Percentiles rank a stretch among this genome's conserved stretches.
Conservation (phyloP, 2,113 vertebrate species). For the Sphyrna mokarran region DNA sequence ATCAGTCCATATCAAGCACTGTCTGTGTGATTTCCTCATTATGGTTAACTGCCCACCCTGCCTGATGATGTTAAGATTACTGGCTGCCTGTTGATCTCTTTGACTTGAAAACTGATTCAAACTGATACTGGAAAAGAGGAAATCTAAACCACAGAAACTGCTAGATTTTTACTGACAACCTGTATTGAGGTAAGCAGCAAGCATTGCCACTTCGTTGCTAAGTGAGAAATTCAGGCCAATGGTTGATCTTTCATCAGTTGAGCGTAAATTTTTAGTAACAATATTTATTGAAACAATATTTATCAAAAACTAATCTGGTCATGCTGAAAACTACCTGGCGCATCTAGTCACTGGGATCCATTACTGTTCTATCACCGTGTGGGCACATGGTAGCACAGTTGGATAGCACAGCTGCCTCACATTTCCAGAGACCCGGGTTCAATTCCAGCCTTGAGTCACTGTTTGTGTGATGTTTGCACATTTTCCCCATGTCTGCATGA, state of each 20-base stretch:
- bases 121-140: background rate
- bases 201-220: background rate
- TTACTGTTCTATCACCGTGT: too few relatives aligned
- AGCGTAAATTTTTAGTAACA: too few relatives aligned
- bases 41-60: background rate
- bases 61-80: background rate
- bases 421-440: too few relatives aligned
- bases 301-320: background rate
- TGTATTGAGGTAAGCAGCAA: background rate
- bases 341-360: too few relatives aligned
- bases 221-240: background rate
- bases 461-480: too few relatives aligned
- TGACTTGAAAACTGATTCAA: background rate
- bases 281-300: background rate
- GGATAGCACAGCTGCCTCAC: too few relatives aligned
- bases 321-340: background rate
- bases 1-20: background rate
- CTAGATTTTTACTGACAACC: background rate
- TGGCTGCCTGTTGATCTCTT: background rate
- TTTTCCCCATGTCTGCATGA: too few relatives aligned
- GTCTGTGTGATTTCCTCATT: background rate
- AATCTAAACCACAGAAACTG: background rate
- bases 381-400: too few relatives aligned
- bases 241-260: background rate
- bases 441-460: too few relatives aligned